Evolutionary conservation across 2,888 invertebrate species (phyloP), one percentile per base, ranked within the genome.

Genomic region (Clanis bilineata): DNA sequence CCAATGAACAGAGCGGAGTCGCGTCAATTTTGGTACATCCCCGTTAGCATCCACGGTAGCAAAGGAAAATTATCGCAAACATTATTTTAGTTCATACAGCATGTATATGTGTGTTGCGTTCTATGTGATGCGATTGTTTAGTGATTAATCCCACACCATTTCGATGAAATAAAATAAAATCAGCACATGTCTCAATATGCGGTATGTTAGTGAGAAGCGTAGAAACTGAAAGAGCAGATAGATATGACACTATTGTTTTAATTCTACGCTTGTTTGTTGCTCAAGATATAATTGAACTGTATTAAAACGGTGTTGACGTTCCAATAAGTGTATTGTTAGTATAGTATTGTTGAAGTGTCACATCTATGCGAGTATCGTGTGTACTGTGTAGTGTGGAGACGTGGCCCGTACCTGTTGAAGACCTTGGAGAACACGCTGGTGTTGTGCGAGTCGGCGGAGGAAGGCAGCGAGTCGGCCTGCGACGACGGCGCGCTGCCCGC

Each of bases 391-490:
- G 36, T 36, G 36, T 36, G 12, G 2, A 4, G 25, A 6, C 3
- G 12, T 3, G 55, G 38, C 41, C 12, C 70, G 65, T 80, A 97
- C 97, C 97, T 97, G 82, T 96, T 97, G 86, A 97, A 97, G 70
- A 97, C 97, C 94, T 97, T 97, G 74, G 97, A 97, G 93, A 97
- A 97, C 71, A 97, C 95, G 73, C 97, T 97, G 66, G 92, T 90
- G 75, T 94, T 94, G 76, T 94, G 94, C 68, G 94, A 94, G 70
- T 94, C 94, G 5, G 94, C 94, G 12, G 94, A 93, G 62, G 93
- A 92, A 5, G 94, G 94, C 62, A 94, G 85, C 63, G 94, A 93
- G 66, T 94, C 90, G 66, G 89, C 79, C 69, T 94, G 94, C 2
- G 93, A 92, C 64, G 85, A 73, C 76, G 90, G 70, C 51, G 73